Percentiles rank a stretch among this genome's conserved stretches.
phyloP scores from a whole-genome alignment of 2,113 vertebrate species.

The Empidonax alnorum region DNA sequence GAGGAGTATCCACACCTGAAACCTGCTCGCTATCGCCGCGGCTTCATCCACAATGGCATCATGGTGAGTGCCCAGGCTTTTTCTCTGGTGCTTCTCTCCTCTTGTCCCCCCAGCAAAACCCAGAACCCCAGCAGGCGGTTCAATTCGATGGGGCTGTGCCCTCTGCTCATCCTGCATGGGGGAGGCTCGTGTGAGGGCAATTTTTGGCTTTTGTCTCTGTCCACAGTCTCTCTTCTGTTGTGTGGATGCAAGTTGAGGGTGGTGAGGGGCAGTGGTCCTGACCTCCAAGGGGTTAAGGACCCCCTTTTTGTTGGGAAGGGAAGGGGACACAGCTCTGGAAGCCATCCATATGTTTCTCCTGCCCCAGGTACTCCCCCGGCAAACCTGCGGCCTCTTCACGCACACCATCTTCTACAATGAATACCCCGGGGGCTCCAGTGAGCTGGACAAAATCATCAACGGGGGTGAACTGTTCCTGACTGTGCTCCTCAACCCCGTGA shows the following conservation, averaged over 20 bases:
- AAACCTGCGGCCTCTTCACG: constrained; percentile 97
- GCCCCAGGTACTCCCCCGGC: constrained; percentile 91
- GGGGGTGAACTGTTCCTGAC: constrained; percentile 97
- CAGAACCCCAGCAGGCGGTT: rapidly evolving
- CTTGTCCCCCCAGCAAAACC: not conserved
- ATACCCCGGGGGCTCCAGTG: constrained; percentile 92
- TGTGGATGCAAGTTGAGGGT: not conserved
- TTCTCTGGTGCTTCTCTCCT: not conserved
- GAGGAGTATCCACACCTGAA: constrained; percentile 98
- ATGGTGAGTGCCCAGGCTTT: constrained; percentile 77
- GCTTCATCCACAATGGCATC: constrained; percentile 94
- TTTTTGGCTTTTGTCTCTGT: not conserved
- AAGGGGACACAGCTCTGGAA: not conserved
- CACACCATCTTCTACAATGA: constrained; percentile 99
- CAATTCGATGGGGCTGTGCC: not conserved
- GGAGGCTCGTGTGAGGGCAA: not conserved
- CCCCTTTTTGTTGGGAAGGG: not conserved
- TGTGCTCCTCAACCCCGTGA: constrained; percentile 94
- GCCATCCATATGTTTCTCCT: not conserved
- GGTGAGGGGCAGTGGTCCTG: not conserved
- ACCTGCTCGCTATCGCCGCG: constrained; percentile 91
- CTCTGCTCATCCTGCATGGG: not conserved
- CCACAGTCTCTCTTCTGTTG: not conserved
- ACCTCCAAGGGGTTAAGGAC: not conserved
- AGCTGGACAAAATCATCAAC: constrained; percentile 96